Evolutionary conservation across 2,888 invertebrate species (phyloP), one percentile per base, ranked within the genome.

Genomic region (Thysanoteuthis rhombus): DNA sequence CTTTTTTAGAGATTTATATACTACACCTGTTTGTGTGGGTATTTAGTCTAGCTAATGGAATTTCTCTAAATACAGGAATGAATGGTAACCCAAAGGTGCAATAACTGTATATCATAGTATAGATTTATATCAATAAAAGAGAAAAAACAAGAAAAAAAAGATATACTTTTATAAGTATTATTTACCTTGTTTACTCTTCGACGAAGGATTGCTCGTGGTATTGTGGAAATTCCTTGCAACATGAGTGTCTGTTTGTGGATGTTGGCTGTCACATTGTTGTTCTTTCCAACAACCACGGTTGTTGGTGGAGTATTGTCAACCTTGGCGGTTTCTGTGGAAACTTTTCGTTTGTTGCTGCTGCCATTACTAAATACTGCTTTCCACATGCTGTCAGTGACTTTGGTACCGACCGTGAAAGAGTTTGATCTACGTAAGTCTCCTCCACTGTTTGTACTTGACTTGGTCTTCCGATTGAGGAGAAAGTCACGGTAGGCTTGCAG

Each of bases 401-500:
- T 40, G 19, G 42, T 92, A 45, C 40, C 40, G n/a, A 93, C 39
- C 3, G 93, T 58, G n/a, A 93, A 93, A 58, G 93, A 93, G 28
- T 58, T 93, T 22, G 93, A 93, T 58, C 93, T 45, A 16, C 47
- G 93, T 39, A 58, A 58, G 16, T 47, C 47, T 28, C 52, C 52
- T 47, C 39, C 39, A 36, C 40, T 93, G 40, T 36, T 42, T 39
- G 89, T 39, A 32, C 32, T 36, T 25, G 93, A 40, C 75, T 39
- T 93, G 38, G 45, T 36, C 58, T 90, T 93, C 38, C 93, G 90
- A n/a, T 94, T 94, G 32, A 95, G 93, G 42, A 96, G 94, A 93
- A 95, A 95, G 94, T 96, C 96, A 92, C 96, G 94, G 93, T 96
- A 96, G 16, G 95, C 96, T 90, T 95, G 95, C n/a, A 96, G 94